phyloP scores from a whole-genome alignment of 2,797 vertebrate genomes.

The Macropus fuliginosus region DNA sequence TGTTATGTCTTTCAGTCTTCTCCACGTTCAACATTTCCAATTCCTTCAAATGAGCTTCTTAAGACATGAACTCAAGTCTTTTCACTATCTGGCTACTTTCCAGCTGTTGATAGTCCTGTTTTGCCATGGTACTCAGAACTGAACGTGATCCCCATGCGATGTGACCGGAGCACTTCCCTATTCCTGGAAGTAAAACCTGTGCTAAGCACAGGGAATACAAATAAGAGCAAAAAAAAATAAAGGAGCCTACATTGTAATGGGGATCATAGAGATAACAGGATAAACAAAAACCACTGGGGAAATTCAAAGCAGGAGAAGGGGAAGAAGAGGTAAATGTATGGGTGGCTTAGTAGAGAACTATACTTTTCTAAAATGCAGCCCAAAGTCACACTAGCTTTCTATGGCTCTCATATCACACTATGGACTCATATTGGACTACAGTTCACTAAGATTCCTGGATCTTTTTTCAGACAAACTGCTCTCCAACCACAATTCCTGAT shows the following conservation, averaged over 20 bases:
- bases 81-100: background rate
- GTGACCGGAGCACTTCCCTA: background rate
- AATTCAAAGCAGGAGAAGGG: background rate
- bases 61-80: background rate
- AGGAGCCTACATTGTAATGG: background rate
- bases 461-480: too few relatives aligned
- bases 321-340: too few relatives aligned
- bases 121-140: background rate
- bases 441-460: too few relatives aligned
- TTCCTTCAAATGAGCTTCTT: background rate
- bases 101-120: background rate
- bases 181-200: background rate
- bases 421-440: too few relatives aligned
- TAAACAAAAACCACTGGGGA: too few relatives aligned
- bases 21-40: background rate
- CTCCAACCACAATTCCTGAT: too few relatives aligned
- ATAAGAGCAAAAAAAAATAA: background rate
- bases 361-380: too few relatives aligned
- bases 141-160: background rate
- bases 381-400: too few relatives aligned
- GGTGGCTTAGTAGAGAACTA: too few relatives aligned
- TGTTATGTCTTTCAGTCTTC: background rate
- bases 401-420: too few relatives aligned
- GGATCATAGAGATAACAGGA: too few relatives aligned
- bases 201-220: background rate